Evolutionary conservation across 2,888 invertebrate genomes (phyloP), one percentile per base, ranked within the genome.

Genomic region (Sminthurinus aureus): DNA sequence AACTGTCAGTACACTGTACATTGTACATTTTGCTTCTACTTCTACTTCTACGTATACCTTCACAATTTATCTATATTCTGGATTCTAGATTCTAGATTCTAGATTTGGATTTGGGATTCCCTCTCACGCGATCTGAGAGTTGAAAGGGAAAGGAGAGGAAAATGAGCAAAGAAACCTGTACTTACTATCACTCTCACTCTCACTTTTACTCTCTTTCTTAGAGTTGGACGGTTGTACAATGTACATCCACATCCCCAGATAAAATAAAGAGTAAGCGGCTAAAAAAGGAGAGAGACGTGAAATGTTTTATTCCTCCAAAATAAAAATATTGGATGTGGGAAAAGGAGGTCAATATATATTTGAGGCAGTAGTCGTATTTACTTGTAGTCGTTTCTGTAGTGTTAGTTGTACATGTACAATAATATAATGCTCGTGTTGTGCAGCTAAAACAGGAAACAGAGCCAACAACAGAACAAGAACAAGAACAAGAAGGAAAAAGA

Each of bases 341-440:
- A 79, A 79, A 79, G 13, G 67, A 71, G 79, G 24, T 15, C 50
- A 79, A 79, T 79, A 79, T 79, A 67, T 67, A 13, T 24, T 24
- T 38, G 38, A 38, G 38, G 38, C 38, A 38, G 38, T 38, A 38
- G 38, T 38, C 38, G 38, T 38, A 38, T 1, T 38, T 38, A 38
- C 3, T 38, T 6, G 38, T 38, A 38, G 38, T 38, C 38, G 38
- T 38, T 4, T 1, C 6, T 6, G 38, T 38, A 38, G 3, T 38
- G 1, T 38, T 38, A 38, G 38, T 38, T 38, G 38, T 38, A 38
- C 38, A 6, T n/a, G n/a, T n/a, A n/a, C n/a, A n/a, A n/a, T n/a
- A n/a, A n/a, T n/a, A n/a, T n/a, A n/a, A n/a, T n/a, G 38, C 6
- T 38, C 38, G 38, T 38, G 38, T 38, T 38, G 38, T 38, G 38